Percentiles rank a stretch among this genome's conserved stretches.
phyloP scores from a whole-genome alignment of 2,113 vertebrate species.

The Dicerorhinus sumatrensis region DNA sequence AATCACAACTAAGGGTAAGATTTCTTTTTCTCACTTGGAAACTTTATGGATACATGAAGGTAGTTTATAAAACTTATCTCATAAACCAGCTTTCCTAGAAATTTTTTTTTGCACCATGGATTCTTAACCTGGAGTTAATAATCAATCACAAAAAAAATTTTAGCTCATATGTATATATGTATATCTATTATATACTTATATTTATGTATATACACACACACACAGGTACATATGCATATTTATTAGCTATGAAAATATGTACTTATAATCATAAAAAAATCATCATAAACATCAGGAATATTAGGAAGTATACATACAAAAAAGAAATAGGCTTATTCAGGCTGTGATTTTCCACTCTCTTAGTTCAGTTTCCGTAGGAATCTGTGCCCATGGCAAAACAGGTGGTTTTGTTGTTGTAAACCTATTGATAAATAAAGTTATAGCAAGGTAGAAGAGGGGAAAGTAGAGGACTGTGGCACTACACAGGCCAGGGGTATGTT shows the following conservation, averaged over 20 bases:
- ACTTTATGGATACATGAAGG: background rate
- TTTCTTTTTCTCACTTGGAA: constrained; percentile 60
- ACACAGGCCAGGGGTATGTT: background rate
- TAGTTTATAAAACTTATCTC: constrained; percentile 40
- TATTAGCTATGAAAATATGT: constrained; percentile 36
- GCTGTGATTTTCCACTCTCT: background rate
- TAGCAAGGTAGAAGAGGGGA: background rate
- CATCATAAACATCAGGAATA: background rate
- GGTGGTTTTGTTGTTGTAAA: background rate
- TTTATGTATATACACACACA: background rate
- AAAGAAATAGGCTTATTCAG: constrained; percentile 49
- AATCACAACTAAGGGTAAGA: constrained; percentile 97
- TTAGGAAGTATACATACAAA: background rate
- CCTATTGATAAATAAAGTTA: background rate
- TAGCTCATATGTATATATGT: background rate
- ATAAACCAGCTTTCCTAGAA: constrained; percentile 42
- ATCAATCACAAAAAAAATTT: constrained; percentile 6
- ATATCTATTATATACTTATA: background rate
- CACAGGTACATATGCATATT: background rate
- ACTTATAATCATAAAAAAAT: constrained; percentile 32
- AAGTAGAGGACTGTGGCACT: background rate
- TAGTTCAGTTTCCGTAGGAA: background rate
- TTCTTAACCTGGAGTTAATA: constrained; percentile 60
- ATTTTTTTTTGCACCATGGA: constrained; percentile 35
- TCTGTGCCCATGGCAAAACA: background rate